Percentiles rank a stretch among this genome's conserved stretches.
Evolutionary conservation across 1,140 invertebrate genomes (phyloP).

Genomic region (Grapholita molesta): DNA sequence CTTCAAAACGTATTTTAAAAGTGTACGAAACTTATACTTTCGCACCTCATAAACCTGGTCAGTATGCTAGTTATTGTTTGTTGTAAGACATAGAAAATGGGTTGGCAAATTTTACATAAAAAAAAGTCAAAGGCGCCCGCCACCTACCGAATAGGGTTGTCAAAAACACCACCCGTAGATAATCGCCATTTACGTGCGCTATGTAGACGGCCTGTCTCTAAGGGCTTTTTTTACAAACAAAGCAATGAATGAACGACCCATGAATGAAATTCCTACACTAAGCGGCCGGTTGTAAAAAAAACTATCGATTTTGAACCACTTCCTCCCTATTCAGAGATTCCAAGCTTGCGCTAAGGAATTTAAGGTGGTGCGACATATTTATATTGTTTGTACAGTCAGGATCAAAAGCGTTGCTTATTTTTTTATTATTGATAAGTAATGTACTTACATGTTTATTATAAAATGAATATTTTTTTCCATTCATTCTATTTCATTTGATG

Average conservation of each 20-base stretch:
- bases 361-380: constrained; percentile 14
- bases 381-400: constrained; percentile 13
- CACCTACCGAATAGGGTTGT: background rate
- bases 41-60: too few relatives aligned
- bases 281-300: constrained; percentile 61
- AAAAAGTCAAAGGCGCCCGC: background rate
- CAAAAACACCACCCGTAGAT: constrained; percentile 18
- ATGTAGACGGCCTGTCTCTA: constrained; percentile 61
- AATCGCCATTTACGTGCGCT: constrained; percentile 38
- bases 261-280: constrained; percentile 71
- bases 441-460: too few relatives aligned
- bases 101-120: background rate
- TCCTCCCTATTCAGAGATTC: constrained; percentile 50
- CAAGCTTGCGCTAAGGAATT: constrained; percentile 37
- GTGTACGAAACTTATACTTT: too few relatives aligned
- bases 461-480: too few relatives aligned
- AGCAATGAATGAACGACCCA: constrained; percentile 55
- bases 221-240: constrained; percentile 55
- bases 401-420: background rate
- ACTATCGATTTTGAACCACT: constrained; percentile 47
- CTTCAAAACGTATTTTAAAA: too few relatives aligned
- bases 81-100: background rate
- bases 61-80: background rate
- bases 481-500: too few relatives aligned
- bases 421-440: too few relatives aligned